These are phyloP conservation scores for Lacanobia oleracea DNA, from an alignment of 2,888 invertebrate species.

Conservation along the genomic window DNA sequence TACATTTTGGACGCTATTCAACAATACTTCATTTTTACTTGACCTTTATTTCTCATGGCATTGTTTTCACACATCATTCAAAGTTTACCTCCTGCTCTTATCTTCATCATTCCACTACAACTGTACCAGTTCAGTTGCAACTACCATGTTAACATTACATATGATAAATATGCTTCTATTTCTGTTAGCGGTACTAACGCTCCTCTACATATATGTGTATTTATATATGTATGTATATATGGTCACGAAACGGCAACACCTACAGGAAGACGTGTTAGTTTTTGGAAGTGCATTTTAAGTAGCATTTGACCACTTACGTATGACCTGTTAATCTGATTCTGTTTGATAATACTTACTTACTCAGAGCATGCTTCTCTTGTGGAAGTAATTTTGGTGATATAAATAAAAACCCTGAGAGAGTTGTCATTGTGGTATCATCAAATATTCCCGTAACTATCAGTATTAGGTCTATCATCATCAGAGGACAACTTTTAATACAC, in stretches of 20 bases:
- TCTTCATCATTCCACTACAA: constrained; percentile 11
- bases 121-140: constrained; percentile 55
- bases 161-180: constrained; percentile 60
- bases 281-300: constrained; percentile 38
- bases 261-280: constrained; percentile 43
- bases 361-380: background rate
- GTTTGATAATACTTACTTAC: constrained; percentile 2
- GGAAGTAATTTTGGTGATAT: background rate
- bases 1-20: background rate
- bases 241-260: constrained; percentile 51
- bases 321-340: constrained; percentile 18
- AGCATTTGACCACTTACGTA: constrained; percentile 33
- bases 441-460: no score
- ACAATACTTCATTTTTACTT: background rate
- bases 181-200: constrained; percentile 41
- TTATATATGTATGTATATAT: constrained; percentile 18
- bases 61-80: constrained; percentile 2
- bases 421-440: no score
- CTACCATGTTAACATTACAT: constrained; percentile 60
- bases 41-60: background rate
- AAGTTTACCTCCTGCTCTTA: constrained; percentile 33
- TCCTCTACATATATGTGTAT: background rate
- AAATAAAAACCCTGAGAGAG: no score
- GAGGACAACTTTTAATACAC: background rate
- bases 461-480: no score